A percentile compares a stretch with the other conserved stretches of the same genome.
Evolutionary conservation across 2,113 vertebrate genomes (phyloP).

Genomic region (Bubo scandiacus): DNA sequence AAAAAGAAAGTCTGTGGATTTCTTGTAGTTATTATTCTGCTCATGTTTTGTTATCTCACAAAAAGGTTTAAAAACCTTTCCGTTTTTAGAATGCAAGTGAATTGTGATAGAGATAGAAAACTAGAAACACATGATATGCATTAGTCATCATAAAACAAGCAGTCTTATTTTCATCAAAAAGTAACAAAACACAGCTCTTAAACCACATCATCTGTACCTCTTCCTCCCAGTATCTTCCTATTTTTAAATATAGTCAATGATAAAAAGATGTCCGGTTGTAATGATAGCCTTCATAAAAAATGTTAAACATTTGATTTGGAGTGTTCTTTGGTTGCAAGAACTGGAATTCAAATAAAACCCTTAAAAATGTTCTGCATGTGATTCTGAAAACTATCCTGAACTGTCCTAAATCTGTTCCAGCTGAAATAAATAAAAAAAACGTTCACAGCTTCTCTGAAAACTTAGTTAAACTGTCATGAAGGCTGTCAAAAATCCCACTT

Average conservation of each 20-base stretch:
- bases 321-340: neutral
- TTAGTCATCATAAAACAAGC: neutral
- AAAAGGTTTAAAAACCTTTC: neutral
- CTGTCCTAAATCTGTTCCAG: neutral
- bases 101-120: neutral
- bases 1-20: neutral
- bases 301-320: neutral
- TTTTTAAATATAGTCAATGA: neutral
- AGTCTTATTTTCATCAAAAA: neutral
- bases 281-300: neutral
- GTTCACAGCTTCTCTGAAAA: neutral
- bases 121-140: neutral
- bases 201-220: neutral
- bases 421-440: neutral
- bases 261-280: neutral
- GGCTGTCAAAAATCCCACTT: neutral
- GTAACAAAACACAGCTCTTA: neutral
- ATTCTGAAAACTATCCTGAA: neutral
- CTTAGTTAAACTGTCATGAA: neutral
- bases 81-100: neutral
- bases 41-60: neutral
- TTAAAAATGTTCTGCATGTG: neutral
- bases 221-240: neutral
- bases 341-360: neutral
- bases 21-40: neutral